A percentile compares a stretch with the other conserved stretches of the same genome.
phyloP scores from a whole-genome alignment of 2,888 invertebrate species.

The Polylopha cassiicola region DNA sequence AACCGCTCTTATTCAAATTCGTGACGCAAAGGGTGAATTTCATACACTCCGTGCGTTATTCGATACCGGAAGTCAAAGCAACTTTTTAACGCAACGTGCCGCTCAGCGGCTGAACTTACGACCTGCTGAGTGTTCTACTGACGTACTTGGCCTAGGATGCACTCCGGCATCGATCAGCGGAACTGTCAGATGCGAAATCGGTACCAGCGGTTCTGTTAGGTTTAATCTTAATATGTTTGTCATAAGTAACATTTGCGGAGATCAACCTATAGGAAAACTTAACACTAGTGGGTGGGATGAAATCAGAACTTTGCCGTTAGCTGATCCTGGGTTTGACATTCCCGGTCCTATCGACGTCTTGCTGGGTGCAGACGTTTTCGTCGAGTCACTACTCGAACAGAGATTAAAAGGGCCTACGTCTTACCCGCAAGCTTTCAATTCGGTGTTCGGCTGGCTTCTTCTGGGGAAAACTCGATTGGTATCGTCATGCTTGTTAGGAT shows the following conservation, averaged over 20 bases:
- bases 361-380: conserved; percentile 19
- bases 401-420: conserved; percentile 4
- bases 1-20: conserved; percentile 2
- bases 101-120: not conserved
- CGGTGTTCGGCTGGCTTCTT: conserved; percentile 17
- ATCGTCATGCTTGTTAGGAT: not conserved
- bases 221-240: conserved; percentile 4
- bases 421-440: conserved; percentile 14
- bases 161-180: not conserved
- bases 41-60: conserved; percentile 8
- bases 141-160: conserved; percentile 6
- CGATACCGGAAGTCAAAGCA: conserved; percentile 15
- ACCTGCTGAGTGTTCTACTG: not conserved
- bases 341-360: conserved; percentile 22
- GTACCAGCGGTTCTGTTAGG: not conserved
- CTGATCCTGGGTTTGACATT: conserved; percentile 20
- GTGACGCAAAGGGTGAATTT: conserved; percentile 9
- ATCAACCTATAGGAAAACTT: conserved; percentile 18
- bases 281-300: conserved; percentile 10
- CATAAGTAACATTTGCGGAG: conserved; percentile 10
- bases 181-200: conserved; percentile 3
- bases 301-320: conserved; percentile 15
- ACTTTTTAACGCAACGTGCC: conserved; percentile 13
- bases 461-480: conserved; percentile 5
- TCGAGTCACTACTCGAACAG: conserved; percentile 1